Evolutionary conservation across 2,888 invertebrate genomes (phyloP), one percentile per base, ranked within the genome.

Genomic region (Trachelus tabidus): DNA sequence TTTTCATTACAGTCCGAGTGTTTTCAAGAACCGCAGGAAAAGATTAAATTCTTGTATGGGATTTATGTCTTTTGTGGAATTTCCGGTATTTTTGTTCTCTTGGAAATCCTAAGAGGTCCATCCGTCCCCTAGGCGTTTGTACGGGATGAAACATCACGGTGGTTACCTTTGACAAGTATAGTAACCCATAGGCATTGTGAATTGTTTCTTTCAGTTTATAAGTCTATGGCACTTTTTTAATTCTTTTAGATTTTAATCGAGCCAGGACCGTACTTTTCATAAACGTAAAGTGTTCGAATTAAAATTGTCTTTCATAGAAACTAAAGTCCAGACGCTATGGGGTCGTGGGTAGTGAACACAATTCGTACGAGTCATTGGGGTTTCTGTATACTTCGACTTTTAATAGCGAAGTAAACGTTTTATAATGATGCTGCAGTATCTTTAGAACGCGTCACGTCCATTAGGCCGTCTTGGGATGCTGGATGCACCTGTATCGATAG

Each of bases 351-450:
- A 56, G 9, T 56, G 15, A 56, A 56, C 9, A 56, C 15, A 56
- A 23, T 56, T 56, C 9, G 23, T 56, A 56, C 9, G 56, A 56
- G 56, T 56, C 56, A 56, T 40, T 23, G 56, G 56, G 23, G 56
- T 56, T 56, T 56, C 71, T 71, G 12, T 86, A 84, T 82, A 83
- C 85, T 82, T 84, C 84, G 84, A 85, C 84, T 85, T 86, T 87
- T 86, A 83, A 73, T 76, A 76, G 82, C 81, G 85, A 86, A 88
- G 84, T 86, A 86, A 88, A 87, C 86, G 86, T 86, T 85, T 84
- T 85, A 83, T 87, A 88, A 87, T 87, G 87, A 89, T 84, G 85
- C 83, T 80, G 86, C 88, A 85, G 81, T 86, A 86, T 86, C 78
- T 76, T 83, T 76, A 76, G 79, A 87, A 86, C 88, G 82, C 84